Conservation (phyloP, 2,888 invertebrate genomes). For the Eretmocerus hayati region DNA sequence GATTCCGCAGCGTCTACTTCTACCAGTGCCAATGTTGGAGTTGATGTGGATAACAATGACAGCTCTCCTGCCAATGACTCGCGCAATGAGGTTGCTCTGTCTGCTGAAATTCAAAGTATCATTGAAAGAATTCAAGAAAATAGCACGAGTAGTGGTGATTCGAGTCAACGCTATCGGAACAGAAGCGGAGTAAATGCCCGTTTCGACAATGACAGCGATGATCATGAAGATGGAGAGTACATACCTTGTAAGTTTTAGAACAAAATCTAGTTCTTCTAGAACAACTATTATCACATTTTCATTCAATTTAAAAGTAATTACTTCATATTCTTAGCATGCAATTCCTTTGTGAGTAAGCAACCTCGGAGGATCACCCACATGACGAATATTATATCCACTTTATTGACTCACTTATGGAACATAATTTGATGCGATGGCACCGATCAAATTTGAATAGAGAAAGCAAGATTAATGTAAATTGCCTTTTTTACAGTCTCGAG, state of each 20-base stretch:
- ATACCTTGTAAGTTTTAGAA: background rate
- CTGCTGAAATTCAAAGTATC: slow-evolving; percentile 31
- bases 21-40: background rate
- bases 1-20: background rate
- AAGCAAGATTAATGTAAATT: no score
- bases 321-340: no score
- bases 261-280: background rate
- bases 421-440: no score
- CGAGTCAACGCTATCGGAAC: slow-evolving; percentile 12
- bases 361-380: no score
- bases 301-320: no score
- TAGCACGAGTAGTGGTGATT: slow-evolving; percentile 14
- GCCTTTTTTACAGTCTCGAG: no score
- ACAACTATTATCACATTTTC: background rate
- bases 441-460: no score
- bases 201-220: slow-evolving; percentile 17
- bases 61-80: slow-evolving; percentile 2
- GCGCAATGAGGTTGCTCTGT: slow-evolving; percentile 21
- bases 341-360: no score
- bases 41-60: slow-evolving; percentile 5
- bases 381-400: no score
- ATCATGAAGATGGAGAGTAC: slow-evolving; percentile 3
- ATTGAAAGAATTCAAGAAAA: slow-evolving; percentile 29
- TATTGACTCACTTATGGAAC: no score
- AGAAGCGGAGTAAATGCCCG: slow-evolving; percentile 9